Conservation (phyloP, 2,888 invertebrate species). For the Chaitophorus viminalis region DNA sequence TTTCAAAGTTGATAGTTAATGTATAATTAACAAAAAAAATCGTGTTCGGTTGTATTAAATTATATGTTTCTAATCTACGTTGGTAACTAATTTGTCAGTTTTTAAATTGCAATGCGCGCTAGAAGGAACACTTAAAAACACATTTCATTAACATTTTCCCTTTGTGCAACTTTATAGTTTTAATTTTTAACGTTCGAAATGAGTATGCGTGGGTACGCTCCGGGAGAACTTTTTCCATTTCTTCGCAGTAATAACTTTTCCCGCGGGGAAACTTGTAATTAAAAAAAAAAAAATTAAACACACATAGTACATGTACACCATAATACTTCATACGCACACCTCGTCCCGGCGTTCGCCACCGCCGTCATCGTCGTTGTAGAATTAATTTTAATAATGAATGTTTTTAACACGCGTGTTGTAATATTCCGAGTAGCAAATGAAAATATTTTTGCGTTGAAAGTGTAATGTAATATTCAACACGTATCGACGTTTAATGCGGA, state of each 20-base stretch:
- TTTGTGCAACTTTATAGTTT: not conserved
- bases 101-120: not conserved
- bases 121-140: not conserved
- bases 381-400: slow-evolving; percentile 23
- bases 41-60: too few relatives aligned
- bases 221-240: not conserved
- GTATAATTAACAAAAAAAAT: too few relatives aligned
- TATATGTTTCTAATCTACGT: too few relatives aligned
- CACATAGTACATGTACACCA: not conserved
- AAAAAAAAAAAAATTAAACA: slow-evolving; percentile 25
- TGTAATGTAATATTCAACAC: not conserved
- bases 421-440: not conserved
- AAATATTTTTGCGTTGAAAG: not conserved
- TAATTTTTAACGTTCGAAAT: not conserved
- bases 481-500: not conserved
- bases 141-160: not conserved
- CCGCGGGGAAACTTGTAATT: slow-evolving; percentile 16
- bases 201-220: not conserved
- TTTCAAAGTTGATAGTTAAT: too few relatives aligned
- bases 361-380: not conserved
- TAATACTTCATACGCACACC: too few relatives aligned
- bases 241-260: not conserved
- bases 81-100: not conserved
- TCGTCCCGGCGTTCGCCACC: not conserved
- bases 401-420: not conserved